Conservation (phyloP, 1,140 invertebrate genomes). For the Mamestra configurata region DNA sequence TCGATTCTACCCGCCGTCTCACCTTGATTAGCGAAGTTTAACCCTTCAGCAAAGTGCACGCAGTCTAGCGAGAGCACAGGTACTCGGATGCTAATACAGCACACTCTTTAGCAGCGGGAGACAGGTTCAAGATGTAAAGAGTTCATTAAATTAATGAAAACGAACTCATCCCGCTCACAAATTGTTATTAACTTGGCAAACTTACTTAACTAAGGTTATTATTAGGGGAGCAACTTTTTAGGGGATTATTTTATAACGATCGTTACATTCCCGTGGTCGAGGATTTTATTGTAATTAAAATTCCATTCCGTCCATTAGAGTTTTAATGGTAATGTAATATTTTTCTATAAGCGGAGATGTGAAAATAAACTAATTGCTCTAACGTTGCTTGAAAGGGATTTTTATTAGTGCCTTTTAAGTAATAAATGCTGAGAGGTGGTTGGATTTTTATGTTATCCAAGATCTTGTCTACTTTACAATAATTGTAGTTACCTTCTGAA, state of each 20-base stretch:
- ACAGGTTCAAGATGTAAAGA: slow-evolving; percentile 32
- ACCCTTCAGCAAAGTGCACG: too few relatives aligned
- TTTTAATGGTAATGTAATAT: slow-evolving; percentile 42
- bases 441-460: slow-evolving; percentile 20
- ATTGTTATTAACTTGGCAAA: slow-evolving; percentile 41
- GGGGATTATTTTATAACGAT: slow-evolving; percentile 15
- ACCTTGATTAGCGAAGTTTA: not conserved
- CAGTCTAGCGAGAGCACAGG: too few relatives aligned
- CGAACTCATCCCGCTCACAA: slow-evolving; percentile 35
- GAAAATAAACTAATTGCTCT: slow-evolving; percentile 29
- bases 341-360: slow-evolving; percentile 26
- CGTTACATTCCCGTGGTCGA: slow-evolving; percentile 26
- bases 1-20: not conserved
- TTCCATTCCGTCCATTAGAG: slow-evolving; percentile 34
- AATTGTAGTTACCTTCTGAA: too few relatives aligned
- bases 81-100: not conserved
- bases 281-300: slow-evolving; percentile 40
- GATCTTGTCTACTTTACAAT: too few relatives aligned
- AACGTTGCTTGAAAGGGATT: slow-evolving; percentile 23
- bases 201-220: slow-evolving; percentile 36
- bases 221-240: slow-evolving; percentile 28
- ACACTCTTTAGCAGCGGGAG: not conserved
- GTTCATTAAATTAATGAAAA: slow-evolving; percentile 24
- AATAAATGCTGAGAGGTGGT: slow-evolving; percentile 9
- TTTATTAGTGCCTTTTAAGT: not conserved